These are phyloP conservation scores for Agapornis canus DNA, from an alignment of 2,797 vertebrate genomes.

Conservation along the genomic window DNA sequence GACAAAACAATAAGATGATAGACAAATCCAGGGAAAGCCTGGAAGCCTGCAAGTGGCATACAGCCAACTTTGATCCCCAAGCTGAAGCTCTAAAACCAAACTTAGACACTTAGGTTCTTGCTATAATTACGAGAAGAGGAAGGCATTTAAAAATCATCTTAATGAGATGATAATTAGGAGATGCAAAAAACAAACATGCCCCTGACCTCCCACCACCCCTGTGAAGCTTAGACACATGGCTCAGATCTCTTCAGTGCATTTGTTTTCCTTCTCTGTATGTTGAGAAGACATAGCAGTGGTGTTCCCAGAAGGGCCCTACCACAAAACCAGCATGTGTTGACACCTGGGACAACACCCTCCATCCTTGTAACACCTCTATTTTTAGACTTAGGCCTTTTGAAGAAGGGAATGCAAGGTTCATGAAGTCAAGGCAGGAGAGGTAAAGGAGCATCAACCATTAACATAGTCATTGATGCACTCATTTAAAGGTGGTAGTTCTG, in stretches of 20 bases:
- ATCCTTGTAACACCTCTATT: not conserved
- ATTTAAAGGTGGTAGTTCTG: no score
- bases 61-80: not conserved
- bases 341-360: not conserved
- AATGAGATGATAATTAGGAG: not conserved
- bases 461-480: not conserved
- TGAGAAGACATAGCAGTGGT: not conserved
- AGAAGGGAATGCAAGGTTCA: not conserved
- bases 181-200: fast-evolving
- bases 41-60: not conserved
- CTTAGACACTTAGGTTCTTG: not conserved
- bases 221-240: not conserved
- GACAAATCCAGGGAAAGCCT: not conserved
- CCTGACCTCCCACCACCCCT: not conserved
- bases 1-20: not conserved
- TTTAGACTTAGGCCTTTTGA: not conserved
- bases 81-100: not conserved
- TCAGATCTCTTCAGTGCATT: not conserved
- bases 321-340: not conserved
- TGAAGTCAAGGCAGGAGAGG: not conserved
- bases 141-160: not conserved
- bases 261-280: not conserved
- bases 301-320: not conserved
- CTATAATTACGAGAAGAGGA: not conserved
- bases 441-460: not conserved